Evolutionary conservation across 2,888 invertebrate genomes (phyloP), one percentile per base, ranked within the genome.

Genomic region (Heliconius hortense): DNA sequence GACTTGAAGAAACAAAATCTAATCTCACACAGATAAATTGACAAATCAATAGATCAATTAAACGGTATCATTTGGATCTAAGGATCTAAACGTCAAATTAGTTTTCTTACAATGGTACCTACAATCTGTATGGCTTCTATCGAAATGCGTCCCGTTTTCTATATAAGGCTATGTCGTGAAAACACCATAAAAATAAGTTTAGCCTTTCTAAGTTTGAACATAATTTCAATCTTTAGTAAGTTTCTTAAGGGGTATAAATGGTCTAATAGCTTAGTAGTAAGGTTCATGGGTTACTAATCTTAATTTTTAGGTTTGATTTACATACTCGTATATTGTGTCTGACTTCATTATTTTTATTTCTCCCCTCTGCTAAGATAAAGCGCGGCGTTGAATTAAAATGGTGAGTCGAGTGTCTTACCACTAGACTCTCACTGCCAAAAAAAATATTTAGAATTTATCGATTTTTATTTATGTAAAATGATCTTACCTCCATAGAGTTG

Each of bases 401-500:
- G 43, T 43, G 4, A 43, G 4, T 15, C 4, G n/a, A 53, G 21
- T 53, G 7, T 53, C 53, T 21, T 43, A 43, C 13, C 43, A 13
- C 43, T 39, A 39, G 1, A 5, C 31, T 31, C 5, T 5, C 31
- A 8, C 39, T 39, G 11, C 39, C 11, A 4, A 43, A 43, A 43
- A 43, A 18, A 43, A 18, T 1, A n/a, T n/a, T n/a, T 10, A 10
- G 35, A 35, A 10, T 35, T 35, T 35, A 35, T 35, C 35, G 10
- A 21, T 18, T 21, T 53, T 5, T 53, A 8, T 21, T 53, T 21
- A 8, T 18, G 21, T 21, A 21, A 53, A 21, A 21, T 10, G 53
- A 53, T 24, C 88, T 87, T 85, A 95, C 96, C 95, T 96, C 95
- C 89, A 95, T 95, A 53, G 95, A 92, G 79, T 89, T 90, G 89